Evolutionary conservation across 2,113 vertebrate genomes (phyloP).

Genomic region (Calyptommatus sinebrachiatus): DNA sequence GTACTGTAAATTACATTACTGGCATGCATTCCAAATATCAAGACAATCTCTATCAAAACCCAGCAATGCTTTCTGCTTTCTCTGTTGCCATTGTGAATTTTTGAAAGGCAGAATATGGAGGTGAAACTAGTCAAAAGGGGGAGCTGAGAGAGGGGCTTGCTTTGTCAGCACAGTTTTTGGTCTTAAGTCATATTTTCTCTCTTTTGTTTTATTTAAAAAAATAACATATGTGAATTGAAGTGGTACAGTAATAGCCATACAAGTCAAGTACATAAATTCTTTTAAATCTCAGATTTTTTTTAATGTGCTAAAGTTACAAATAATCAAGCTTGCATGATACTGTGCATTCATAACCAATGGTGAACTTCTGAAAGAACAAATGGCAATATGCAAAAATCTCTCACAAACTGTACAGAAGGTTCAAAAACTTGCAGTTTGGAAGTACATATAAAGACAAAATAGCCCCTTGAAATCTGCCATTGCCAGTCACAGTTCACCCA

Average conservation of each 20-base stretch:
- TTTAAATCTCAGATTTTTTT: constrained; percentile 40
- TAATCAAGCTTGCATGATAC: constrained; percentile 76
- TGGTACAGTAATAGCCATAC: constrained; percentile 60
- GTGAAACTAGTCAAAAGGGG: neutral
- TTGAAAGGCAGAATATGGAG: constrained; percentile 46
- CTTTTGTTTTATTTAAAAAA: constrained; percentile 66
- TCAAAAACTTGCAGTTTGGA: constrained; percentile 85
- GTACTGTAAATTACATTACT: constrained; percentile 78
- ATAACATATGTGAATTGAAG: constrained; percentile 64
- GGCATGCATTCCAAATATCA: constrained; percentile 80
- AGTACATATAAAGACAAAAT: constrained; percentile 80
- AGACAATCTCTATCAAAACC: constrained; percentile 68
- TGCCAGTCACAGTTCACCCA: constrained; percentile 41
- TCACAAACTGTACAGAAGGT: constrained; percentile 84
- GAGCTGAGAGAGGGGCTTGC: constrained; percentile 34
- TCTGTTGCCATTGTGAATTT: constrained; percentile 51
- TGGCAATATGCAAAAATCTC: constrained; percentile 76
- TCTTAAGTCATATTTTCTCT: constrained; percentile 69
- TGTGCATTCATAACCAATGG: constrained; percentile 78
- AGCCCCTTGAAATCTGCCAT: constrained; percentile 67
- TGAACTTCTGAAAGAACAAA: constrained; percentile 63
- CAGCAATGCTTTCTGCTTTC: constrained; percentile 61
- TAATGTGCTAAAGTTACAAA: constrained; percentile 50
- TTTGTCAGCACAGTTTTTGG: constrained; percentile 82
- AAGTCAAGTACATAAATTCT: constrained; percentile 54